These are phyloP conservation scores for Erythrocebus patas DNA, from an alignment of 2,113 vertebrate genomes.

Conservation along the genomic window DNA sequence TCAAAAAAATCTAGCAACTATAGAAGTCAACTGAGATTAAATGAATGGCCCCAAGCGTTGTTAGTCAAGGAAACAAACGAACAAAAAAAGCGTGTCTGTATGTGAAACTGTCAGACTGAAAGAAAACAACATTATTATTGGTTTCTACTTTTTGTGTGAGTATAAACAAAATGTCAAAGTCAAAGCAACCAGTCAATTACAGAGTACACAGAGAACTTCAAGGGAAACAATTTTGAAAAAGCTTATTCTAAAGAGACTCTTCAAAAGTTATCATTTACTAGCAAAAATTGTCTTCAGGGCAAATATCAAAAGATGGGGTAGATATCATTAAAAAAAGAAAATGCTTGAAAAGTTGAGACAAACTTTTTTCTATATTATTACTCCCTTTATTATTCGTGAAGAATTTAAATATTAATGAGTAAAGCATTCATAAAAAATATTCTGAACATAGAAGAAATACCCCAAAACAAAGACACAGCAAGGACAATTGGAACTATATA, in stretches of 20 bases:
- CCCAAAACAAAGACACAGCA: background rate
- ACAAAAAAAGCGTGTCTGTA: background rate
- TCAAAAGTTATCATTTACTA: background rate
- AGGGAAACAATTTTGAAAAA: background rate
- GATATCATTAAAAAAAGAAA: background rate
- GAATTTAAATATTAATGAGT: background rate
- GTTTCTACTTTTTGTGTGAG: background rate
- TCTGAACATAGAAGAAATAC: background rate
- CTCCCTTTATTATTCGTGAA: background rate
- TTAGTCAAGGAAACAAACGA: background rate
- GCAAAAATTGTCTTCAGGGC: background rate
- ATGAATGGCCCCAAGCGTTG: background rate
- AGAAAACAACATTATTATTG: background rate
- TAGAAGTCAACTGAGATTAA: background rate
- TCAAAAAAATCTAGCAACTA: background rate
- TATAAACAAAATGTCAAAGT: conserved; percentile 22
- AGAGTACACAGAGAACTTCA: background rate
- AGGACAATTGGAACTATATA: background rate
- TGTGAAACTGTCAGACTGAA: background rate
- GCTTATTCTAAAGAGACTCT: background rate
- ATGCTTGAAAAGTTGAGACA: background rate
- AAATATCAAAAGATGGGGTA: background rate
- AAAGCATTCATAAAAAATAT: background rate
- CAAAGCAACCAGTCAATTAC: background rate
- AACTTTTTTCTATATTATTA: background rate